phyloP scores from a whole-genome alignment of 2,797 vertebrate species.

The Dallia pectoralis region DNA sequence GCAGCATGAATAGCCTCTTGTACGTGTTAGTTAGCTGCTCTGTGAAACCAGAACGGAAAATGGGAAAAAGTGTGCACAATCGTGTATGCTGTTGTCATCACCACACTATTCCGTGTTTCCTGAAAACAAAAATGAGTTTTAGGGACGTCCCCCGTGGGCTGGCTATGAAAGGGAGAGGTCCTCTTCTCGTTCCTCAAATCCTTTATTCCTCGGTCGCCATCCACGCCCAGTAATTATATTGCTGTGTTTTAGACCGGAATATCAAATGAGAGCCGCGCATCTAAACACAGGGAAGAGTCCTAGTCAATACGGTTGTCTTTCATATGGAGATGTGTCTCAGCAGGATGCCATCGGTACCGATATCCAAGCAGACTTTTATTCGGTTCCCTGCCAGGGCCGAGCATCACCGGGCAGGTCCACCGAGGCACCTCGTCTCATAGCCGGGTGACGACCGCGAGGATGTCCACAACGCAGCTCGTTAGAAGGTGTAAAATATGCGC shows the following conservation, averaged over 20 bases:
- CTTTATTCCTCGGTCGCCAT: conserved; percentile 14
- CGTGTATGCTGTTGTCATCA: background rate
- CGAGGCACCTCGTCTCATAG: conserved; percentile 15
- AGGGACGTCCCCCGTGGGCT: too few relatives aligned
- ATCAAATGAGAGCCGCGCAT: conserved; percentile 23
- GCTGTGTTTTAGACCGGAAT: conserved; percentile 17
- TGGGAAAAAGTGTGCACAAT: background rate
- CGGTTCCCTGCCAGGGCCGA: conserved; percentile 21
- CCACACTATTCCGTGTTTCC: background rate
- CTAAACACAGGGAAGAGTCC: background rate
- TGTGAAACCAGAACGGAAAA: background rate
- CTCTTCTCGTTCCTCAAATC: conserved; percentile 11
- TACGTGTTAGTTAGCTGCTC: background rate
- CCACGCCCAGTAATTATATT: background rate
- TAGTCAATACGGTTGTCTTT: conserved; percentile 43
- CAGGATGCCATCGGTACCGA: conserved; percentile 38
- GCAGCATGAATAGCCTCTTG: conserved; percentile 4
- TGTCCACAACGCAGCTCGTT: conserved; percentile 41
- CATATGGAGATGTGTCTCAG: conserved; percentile 43
- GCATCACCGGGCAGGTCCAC: background rate
- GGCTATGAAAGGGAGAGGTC: background rate
- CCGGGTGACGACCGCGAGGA: conserved; percentile 13
- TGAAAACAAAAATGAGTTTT: background rate
- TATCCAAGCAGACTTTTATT: conserved; percentile 28
- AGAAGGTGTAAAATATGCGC: background rate